Conservation (phyloP, 1,140 invertebrate genomes). For the Ceratina japonica region DNA sequence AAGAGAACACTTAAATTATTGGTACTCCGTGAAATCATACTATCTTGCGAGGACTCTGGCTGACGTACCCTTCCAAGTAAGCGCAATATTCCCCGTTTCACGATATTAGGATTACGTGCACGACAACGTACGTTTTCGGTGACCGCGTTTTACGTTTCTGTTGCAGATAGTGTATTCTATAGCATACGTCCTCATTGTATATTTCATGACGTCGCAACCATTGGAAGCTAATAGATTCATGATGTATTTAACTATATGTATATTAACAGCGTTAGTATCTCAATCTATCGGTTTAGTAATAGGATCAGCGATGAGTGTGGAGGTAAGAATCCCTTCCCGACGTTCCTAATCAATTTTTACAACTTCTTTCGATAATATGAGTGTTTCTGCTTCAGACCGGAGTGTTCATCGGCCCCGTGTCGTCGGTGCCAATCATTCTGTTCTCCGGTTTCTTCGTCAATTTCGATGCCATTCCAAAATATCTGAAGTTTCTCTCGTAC, state of each 20-base stretch:
- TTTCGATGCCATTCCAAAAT: constrained; percentile 94
- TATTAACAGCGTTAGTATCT: constrained; percentile 93
- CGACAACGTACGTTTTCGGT: not conserved
- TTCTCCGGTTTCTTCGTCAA: constrained; percentile 97
- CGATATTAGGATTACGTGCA: not conserved
- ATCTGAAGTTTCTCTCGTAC: constrained; percentile 94
- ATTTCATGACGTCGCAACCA: constrained; percentile 97
- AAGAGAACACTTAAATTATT: constrained; percentile 97
- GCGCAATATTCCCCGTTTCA: constrained; percentile 6
- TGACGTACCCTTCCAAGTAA: constrained; percentile 96
- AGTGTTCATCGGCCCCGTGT: constrained; percentile 95
- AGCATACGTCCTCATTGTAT: constrained; percentile 94
- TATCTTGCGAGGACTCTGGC: constrained; percentile 97
- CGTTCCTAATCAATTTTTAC: not conserved
- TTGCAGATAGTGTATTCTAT: constrained; percentile 92
- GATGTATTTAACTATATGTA: constrained; percentile 93
- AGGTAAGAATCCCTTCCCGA: constrained; percentile 78
- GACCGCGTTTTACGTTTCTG: constrained; percentile 11
- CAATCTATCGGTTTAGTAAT: constrained; percentile 96
- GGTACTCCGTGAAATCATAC: constrained; percentile 98
- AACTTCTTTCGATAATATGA: not conserved
- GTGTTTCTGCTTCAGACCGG: constrained; percentile 83
- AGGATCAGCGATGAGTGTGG: constrained; percentile 92
- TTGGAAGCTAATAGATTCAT: constrained; percentile 90
- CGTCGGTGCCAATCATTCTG: constrained; percentile 93